Conservation (phyloP, 2,113 vertebrate genomes). For the Sprattus sprattus region DNA sequence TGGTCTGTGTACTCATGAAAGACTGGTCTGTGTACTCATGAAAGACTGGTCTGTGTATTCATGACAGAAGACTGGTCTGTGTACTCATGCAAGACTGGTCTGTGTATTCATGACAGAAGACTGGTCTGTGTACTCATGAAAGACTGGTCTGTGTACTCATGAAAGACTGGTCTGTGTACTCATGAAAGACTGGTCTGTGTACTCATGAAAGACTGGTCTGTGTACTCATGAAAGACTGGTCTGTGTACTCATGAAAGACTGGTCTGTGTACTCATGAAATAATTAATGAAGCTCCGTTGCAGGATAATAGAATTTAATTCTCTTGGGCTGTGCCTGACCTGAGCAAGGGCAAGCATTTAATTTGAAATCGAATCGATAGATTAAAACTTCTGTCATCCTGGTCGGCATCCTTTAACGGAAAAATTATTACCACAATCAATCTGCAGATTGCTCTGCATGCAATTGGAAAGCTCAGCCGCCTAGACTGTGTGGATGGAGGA, state of each 20-base stretch:
- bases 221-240: no score
- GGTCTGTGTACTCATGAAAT: not conserved
- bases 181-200: no score
- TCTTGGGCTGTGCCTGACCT: not conserved
- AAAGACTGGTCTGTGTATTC: no score
- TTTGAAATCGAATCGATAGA: constrained; percentile 27
- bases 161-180: no score
- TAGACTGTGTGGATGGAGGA: not conserved
- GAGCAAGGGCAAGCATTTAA: constrained; percentile 20
- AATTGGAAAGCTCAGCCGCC: not conserved
- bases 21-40: no score
- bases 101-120: no score
- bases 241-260: not conserved
- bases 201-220: no score
- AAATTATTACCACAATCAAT: constrained; percentile 19
- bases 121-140: not conserved
- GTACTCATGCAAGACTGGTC: no score
- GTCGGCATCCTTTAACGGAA: not conserved
- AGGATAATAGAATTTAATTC: not conserved
- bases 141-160: no score
- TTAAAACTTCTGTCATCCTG: not conserved
- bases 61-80: no score
- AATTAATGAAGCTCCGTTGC: not conserved
- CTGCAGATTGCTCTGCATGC: not conserved
- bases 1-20: no score